These are phyloP conservation scores for Chroicocephalus ridibundus DNA, from an alignment of 2,113 vertebrate species.

Conservation along the genomic window DNA sequence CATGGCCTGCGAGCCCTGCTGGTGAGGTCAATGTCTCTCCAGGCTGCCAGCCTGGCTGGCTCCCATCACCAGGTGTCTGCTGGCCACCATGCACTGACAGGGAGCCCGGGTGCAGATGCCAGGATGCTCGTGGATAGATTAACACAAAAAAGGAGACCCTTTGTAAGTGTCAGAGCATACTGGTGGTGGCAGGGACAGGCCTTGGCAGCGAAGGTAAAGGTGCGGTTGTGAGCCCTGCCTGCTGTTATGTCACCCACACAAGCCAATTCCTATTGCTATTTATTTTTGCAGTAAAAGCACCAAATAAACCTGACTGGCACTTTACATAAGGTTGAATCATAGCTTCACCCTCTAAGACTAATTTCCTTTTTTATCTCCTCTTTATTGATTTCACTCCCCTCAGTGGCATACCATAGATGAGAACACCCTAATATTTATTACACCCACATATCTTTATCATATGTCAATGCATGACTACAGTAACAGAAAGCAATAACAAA, in stretches of 20 bases:
- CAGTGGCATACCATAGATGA: neutral
- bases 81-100: neutral
- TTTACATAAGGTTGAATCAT: neutral
- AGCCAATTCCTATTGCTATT: neutral
- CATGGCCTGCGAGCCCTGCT: rapidly evolving
- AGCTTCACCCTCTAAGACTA: neutral
- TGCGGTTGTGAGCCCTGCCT: neutral
- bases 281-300: neutral
- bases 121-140: neutral
- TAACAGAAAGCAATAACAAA: neutral
- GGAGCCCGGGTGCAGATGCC: rapidly evolving
- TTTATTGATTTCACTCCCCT: neutral
- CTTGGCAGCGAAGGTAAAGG: neutral
- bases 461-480: neutral
- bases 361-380: neutral
- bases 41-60: neutral
- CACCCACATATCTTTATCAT: neutral
- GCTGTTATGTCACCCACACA: neutral
- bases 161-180: neutral
- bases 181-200: neutral
- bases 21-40: rapidly evolving
- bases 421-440: neutral
- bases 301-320: neutral
- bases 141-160: neutral
- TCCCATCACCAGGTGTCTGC: neutral